Evolutionary conservation across 2,113 vertebrate species (phyloP).

Genomic region (Gallinago paraguaiae): DNA sequence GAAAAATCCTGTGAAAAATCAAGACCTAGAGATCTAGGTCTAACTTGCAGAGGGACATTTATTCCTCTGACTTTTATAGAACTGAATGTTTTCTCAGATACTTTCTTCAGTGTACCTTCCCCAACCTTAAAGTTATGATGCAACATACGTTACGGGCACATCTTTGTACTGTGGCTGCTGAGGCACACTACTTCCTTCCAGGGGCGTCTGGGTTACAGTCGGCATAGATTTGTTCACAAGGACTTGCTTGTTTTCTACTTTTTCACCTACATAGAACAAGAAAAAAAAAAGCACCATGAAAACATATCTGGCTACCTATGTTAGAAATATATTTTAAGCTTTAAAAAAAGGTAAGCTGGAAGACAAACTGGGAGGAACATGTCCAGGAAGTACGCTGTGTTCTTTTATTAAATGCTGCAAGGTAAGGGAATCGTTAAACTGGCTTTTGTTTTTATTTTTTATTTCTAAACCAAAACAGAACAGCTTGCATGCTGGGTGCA

Average conservation of each 20-base stretch:
- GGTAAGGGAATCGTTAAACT: background rate
- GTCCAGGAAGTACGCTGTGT: background rate
- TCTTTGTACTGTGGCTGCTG: constrained; percentile 96
- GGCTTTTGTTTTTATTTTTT: background rate
- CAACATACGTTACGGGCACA: constrained; percentile 91
- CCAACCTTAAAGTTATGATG: background rate
- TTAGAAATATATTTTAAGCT: background rate
- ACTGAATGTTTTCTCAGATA: background rate
- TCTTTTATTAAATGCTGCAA: background rate
- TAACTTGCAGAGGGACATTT: background rate
- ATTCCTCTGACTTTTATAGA: background rate
- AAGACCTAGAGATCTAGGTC: background rate
- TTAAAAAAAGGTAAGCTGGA: background rate
- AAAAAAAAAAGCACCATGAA: background rate
- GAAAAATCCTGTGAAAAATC: background rate
- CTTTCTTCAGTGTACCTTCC: background rate
- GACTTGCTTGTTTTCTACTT: constrained; percentile 96
- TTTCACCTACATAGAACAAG: constrained; percentile 83
- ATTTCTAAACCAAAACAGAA: background rate
- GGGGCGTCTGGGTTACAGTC: constrained; percentile 93
- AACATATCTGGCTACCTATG: background rate
- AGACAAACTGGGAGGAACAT: background rate
- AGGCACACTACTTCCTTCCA: constrained; percentile 91
- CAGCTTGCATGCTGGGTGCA: background rate
- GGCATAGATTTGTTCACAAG: constrained; percentile 99